Base-by-base conservation (phyloP, 1,140 invertebrate genomes). In the Phocides pigmalion region DNA sequence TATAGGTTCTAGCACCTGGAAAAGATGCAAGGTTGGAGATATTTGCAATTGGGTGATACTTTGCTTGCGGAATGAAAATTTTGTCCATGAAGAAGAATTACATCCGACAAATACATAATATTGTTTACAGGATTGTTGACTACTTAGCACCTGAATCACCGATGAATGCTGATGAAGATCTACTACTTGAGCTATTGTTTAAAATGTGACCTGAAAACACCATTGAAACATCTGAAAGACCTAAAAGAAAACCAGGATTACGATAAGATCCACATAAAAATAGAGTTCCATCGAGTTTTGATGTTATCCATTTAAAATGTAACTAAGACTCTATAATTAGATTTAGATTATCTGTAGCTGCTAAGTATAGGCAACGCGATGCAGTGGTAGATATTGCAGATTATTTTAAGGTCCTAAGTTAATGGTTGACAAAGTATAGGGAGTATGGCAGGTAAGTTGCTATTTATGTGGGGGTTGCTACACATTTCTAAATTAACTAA, bases 131-230 rank as follows among this genome's bases (percentile, higher is more conserved):
- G 74, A 82, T 85, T 66, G 81, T 90, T 64, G 77, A 90, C 74
- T 90, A 90, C 64, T 74, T 90, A 77, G 82, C 87, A 66, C 88
- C 87, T 37, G 73, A 81, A 74, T 88, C 88, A 50, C 88, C 88
- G 39, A 88, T 89, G 88, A 86, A 91, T 65, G 87, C 86, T 59
- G 87, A 91, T 62, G 88, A 91, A 68, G 87, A 91, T 22, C 72
- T 91, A 32, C 77, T 91, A 54, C 83, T 91, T 66, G 88, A 91
- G 74, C 81, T 91, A 72, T 78, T 89, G 74, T 89, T 91, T 76
- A 89, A 84, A 76, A 86, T 86, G 81, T 90, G 77, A 89, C 74
- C 72, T 72, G 68, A 78, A 62, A 67, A 62, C 64, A 59, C 35
- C 53, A 64, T 64, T 67, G 54, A 58, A 49, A 32, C 49, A 22